A percentile compares a stretch with the other conserved stretches of the same genome.
phyloP scores from a whole-genome alignment of 2,797 vertebrate species.

The Neostethus bicornis region DNA sequence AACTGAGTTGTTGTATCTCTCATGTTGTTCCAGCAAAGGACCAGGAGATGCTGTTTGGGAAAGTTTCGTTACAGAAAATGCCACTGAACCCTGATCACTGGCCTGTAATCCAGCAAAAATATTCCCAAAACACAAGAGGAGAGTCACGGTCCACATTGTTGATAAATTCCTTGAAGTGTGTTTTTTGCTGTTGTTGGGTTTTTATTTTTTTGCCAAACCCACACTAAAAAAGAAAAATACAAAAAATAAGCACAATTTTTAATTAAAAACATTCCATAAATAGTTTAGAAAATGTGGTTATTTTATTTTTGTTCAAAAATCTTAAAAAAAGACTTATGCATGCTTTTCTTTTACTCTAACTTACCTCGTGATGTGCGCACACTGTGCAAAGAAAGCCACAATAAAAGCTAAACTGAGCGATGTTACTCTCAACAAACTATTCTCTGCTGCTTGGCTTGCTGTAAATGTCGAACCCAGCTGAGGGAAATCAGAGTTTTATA shows the following conservation, averaged over 20 bases:
- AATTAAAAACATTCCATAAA: too few species aligned
- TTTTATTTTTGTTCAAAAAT: too few species aligned
- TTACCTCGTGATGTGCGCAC: conserved; percentile 61
- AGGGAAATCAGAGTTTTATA: conserved; percentile 69
- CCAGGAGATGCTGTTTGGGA: conserved; percentile 48
- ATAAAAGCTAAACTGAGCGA: conserved; percentile 22
- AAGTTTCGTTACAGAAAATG: conserved; percentile 34
- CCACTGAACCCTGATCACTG: conserved; percentile 52
- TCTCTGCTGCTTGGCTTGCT: conserved; percentile 32
- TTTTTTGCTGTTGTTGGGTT: too few species aligned
- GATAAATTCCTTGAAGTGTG: conserved; percentile 46
- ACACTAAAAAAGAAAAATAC: conserved; percentile 42
- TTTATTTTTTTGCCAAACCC: conserved; percentile 27
- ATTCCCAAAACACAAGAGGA: conserved; percentile 68
- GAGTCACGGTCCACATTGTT: conserved; percentile 64
- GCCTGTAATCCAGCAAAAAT: conserved; percentile 46
- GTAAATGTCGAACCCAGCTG: conserved; percentile 44
- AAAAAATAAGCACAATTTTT: conserved; percentile 62
- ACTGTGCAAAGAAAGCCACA: conserved; percentile 28
- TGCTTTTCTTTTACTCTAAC: conserved; percentile 38
- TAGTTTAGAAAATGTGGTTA: too few species aligned
- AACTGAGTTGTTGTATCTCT: conserved; percentile 63
- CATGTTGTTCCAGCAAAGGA: conserved; percentile 45
- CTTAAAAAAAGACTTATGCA: too few species aligned
- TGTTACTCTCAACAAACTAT: conserved; percentile 32